Evolutionary conservation across 1,140 invertebrate genomes (phyloP).

Genomic region (Diachasma alloeum): DNA sequence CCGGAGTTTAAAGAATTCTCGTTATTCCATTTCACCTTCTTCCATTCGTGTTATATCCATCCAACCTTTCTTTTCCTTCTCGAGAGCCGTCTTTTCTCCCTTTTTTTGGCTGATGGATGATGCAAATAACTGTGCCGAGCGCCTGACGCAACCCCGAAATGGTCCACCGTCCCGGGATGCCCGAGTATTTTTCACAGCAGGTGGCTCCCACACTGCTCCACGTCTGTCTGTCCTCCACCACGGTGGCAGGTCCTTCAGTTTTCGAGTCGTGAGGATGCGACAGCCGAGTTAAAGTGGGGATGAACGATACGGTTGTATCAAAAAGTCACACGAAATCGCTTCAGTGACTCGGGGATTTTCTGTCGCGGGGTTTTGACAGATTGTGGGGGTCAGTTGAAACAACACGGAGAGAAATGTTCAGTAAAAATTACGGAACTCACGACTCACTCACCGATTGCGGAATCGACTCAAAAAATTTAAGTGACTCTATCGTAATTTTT

Average conservation of each 20-base stretch:
- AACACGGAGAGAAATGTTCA: too few species aligned
- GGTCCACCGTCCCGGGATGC: conserved; percentile 28
- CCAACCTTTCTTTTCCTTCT: conserved; percentile 2
- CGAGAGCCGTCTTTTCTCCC: conserved; percentile 6
- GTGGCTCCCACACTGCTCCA: conserved; percentile 36
- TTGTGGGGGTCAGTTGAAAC: too few species aligned
- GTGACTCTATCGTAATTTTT: too few species aligned
- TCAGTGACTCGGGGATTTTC: too few species aligned
- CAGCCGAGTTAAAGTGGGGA: too few species aligned
- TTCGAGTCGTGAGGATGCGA: background rate
- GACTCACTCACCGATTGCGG: too few species aligned
- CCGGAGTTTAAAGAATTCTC: conserved; percentile 16
- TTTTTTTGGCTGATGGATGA: conserved; percentile 56
- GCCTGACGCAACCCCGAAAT: conserved; percentile 43
- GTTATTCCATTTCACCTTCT: conserved; percentile 19
- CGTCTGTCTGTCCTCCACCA: background rate
- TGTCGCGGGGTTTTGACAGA: too few species aligned
- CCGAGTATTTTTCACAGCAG: conserved; percentile 58
- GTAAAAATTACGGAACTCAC: too few species aligned
- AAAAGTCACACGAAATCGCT: too few species aligned
- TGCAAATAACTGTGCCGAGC: conserved; percentile 54
- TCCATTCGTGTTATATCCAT: background rate
- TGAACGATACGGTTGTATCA: too few species aligned
- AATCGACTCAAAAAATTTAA: too few species aligned
- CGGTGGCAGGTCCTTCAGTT: background rate